Evolutionary conservation across 2,113 vertebrate species (phyloP), one percentile per base, ranked within the genome.

Genomic region (Oophaga pumilio): DNA sequence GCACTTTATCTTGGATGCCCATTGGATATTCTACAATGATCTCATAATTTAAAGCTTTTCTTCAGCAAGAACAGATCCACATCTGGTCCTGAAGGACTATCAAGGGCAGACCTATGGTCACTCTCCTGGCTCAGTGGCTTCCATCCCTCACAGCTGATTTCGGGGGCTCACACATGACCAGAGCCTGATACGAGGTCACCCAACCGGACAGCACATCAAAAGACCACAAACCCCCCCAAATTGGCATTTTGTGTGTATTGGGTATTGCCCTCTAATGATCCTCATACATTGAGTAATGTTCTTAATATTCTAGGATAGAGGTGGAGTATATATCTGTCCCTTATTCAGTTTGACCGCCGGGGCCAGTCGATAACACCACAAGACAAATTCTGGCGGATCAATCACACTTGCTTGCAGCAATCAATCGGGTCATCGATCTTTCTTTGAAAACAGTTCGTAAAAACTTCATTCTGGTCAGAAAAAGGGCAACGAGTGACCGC

Each of bases 361-460:
- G n/a, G 17, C 50, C 62, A 0, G 66, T 84, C 82, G 20, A 84
- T 84, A 84, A 0, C 12, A 24, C 68, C 52, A 15, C 50, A 26
- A 26, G 66, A 73, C 50, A 26, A 22, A 10, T 22, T 13, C 33
- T 50, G 53, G n/a, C 1, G 7, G 50, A 84, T 84, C 82, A 84
- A 68, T 84, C 82, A 57, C 50, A 50, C 53, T 24, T 84, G 50
- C 56, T 43, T 71, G 26, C n/a, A 26, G 66, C 66, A 13, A 56
- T 71, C 52, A 50, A 84, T 71, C n/a, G 50, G 66, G 66, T 68
- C 12, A 56, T 56, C 50, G 64, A 71, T 83, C 81, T 83, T 26
- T 69, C 62, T 50, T 53, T 24, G 28, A 64, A 82, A 24, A 20
- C 80, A n/a, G 28, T 49, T n/a, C 2, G 69, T 33, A 28, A 77